These are phyloP conservation scores for Andrena fulva DNA, from an alignment of 2,888 invertebrate genomes.

Conservation along the genomic window DNA sequence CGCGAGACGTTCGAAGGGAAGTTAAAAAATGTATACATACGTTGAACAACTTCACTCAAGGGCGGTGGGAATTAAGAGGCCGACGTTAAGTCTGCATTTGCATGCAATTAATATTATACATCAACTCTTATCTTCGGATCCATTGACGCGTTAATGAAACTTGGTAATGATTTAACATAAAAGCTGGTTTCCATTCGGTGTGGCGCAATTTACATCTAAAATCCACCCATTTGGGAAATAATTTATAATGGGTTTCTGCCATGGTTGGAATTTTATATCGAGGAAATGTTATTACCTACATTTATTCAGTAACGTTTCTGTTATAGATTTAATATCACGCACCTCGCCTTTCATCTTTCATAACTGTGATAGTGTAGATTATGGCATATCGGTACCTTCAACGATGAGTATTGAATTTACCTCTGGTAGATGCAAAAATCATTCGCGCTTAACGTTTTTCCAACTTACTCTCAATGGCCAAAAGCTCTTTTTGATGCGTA, in stretches of 20 bases:
- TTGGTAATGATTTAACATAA: slow-evolving; percentile 20
- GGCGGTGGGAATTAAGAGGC: slow-evolving; percentile 27
- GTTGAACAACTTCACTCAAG: neutral
- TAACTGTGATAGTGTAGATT: neutral
- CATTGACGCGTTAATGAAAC: slow-evolving; percentile 25
- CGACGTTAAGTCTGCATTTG: slow-evolving; percentile 28
- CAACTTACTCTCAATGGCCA: slow-evolving; percentile 22
- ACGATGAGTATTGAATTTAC: slow-evolving; percentile 25
- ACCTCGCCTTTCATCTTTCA: slow-evolving; percentile 12
- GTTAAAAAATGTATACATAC: neutral
- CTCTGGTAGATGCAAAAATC: slow-evolving; percentile 10
- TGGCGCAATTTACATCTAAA: neutral
- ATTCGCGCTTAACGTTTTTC: slow-evolving; percentile 13
- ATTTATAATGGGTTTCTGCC: slow-evolving; percentile 1
- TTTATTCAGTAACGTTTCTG: neutral
- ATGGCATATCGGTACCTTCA: slow-evolving; percentile 4
- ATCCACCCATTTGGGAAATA: neutral
- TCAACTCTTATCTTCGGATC: neutral
- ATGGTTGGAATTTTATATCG: neutral
- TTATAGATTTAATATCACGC: slow-evolving; percentile 1
- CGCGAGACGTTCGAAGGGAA: neutral
- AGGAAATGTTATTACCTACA: neutral
- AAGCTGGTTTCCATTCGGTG: slow-evolving; percentile 10
- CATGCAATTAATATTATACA: slow-evolving; percentile 40
- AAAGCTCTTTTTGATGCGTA: slow-evolving; percentile 15